phyloP scores from a whole-genome alignment of 2,888 invertebrate genomes.

The Brenthis daphne region DNA sequence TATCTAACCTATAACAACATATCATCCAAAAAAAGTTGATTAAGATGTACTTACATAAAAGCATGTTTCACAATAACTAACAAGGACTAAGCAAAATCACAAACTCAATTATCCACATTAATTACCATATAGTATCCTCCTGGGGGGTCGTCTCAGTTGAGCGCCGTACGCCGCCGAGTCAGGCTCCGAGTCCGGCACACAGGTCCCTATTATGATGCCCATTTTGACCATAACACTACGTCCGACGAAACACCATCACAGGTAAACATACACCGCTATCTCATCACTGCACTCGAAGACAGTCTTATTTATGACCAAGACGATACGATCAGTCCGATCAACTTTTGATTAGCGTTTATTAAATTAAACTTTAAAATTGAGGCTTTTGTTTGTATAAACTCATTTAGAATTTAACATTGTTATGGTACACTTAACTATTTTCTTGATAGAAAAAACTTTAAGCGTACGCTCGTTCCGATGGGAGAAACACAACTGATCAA shows the following conservation, averaged over 20 bases:
- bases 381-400: neutral
- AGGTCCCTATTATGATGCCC: constrained; percentile 88
- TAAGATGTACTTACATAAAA: too few species aligned
- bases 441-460: constrained; percentile 24
- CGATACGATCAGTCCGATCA: too few species aligned
- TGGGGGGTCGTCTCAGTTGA: constrained; percentile 66
- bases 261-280: constrained; percentile 10
- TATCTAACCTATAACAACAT: too few species aligned
- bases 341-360: too few species aligned
- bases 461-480: constrained; percentile 33
- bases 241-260: constrained; percentile 43
- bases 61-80: too few species aligned
- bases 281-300: neutral
- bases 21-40: too few species aligned
- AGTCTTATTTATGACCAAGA: neutral
- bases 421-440: constrained; percentile 41
- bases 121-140: constrained; percentile 75
- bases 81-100: too few species aligned
- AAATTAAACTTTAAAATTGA: too few species aligned
- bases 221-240: constrained; percentile 67
- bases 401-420: constrained; percentile 6
- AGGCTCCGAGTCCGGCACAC: constrained; percentile 86
- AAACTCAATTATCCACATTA: constrained; percentile 2
- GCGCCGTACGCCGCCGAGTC: constrained; percentile 76
- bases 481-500: constrained; percentile 32